phyloP scores from a whole-genome alignment of 2,888 invertebrate genomes.

The Podabrus alpinus region DNA sequence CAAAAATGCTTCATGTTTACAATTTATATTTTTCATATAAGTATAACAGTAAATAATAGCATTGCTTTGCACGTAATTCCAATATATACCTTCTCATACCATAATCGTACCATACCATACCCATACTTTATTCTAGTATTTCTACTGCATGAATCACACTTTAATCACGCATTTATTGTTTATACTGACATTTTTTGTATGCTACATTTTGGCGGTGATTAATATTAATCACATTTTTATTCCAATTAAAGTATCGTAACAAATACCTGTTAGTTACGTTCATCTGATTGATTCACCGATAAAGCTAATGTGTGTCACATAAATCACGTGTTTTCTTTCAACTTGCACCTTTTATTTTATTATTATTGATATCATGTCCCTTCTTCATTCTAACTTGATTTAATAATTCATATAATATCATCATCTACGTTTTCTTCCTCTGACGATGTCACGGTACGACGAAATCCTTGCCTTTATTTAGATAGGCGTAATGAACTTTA shows the following conservation, averaged over 20 bases:
- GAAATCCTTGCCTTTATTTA: neutral
- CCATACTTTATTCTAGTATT: neutral
- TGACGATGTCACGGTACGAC: neutral
- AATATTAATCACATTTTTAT: neutral
- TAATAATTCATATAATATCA: no score
- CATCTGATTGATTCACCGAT: neutral
- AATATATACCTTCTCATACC: neutral
- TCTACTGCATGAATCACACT: neutral
- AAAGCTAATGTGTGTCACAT: neutral
- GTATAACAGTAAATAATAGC: neutral
- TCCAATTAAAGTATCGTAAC: neutral
- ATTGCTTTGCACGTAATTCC: neutral
- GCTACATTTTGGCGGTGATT: neutral
- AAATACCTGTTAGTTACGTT: neutral
- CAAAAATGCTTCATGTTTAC: neutral
- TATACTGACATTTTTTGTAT: neutral
- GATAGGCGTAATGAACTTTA: neutral
- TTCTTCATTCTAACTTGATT: no score
- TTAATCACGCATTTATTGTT: neutral
- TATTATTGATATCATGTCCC: neutral
- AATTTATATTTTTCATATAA: neutral
- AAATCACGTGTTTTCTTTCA: neutral
- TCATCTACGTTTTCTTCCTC: neutral
- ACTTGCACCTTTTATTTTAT: neutral
- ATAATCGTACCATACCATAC: neutral